Evolutionary conservation across 2,113 vertebrate genomes (phyloP), one percentile per base, ranked within the genome.

Genomic region (Shinisaurus crocodilurus): DNA sequence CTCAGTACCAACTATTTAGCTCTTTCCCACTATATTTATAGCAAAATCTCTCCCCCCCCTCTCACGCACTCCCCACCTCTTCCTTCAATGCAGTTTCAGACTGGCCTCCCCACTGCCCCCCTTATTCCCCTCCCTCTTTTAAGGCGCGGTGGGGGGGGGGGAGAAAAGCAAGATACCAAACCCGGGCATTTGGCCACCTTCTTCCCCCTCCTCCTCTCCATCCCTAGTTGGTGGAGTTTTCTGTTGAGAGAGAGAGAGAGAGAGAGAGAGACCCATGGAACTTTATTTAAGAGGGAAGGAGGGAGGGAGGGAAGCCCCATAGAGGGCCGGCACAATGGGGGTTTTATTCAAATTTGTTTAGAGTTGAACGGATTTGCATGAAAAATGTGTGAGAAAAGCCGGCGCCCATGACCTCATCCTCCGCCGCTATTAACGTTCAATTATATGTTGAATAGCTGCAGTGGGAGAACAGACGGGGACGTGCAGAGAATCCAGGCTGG

Each of bases 331-430:
- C 96, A 98, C 97, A 98, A 97, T 98, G 96, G 97, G 95, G 96
- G 97, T 97, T 98, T 98, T 97, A 98, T 97, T 98, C 97, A 98
- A 98, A 98, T 97, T 97, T 98, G 97, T 98, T 98, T 98, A 97
- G 98, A 97, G 97, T 97, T 97, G 97, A 96, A 92, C 94, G 96
- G 97, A 98, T 98, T 98, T 98, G 97, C 97, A 98, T 98, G 97
- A 97, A 98, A 98, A 98, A 98, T 97, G 98, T 97, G 97, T 98
- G 97, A 98, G 97, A 98, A 98, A 98, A 97, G 97, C 96, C 96
- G 95, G 97, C 97, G 97, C 96, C 96, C 92, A 97, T 98, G 97
- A 98, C 98, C 97, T 98, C 97, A 98, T 97, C 97, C 96, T 96
- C 98, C 98, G 97, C 98, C 98, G 98, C 97, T 96, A 98, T 98